Evolutionary conservation across 2,797 vertebrate genomes (phyloP), one percentile per base, ranked within the genome.

Genomic region (Melopsittacus undulatus): DNA sequence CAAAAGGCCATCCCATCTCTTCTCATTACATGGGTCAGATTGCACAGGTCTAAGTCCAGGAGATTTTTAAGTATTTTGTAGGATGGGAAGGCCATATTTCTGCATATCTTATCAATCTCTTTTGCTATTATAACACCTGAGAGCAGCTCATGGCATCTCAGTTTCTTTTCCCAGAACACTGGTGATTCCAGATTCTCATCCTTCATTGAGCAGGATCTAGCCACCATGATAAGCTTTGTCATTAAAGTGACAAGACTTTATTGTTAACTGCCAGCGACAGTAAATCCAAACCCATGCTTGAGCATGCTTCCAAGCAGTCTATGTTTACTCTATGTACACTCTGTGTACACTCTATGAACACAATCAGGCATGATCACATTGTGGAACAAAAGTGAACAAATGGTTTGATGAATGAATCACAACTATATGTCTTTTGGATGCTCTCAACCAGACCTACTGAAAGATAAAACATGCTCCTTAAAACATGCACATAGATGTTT

Each of bases 281-380:
- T 29, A 79, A 64, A 79, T 34, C 6, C 36, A 52, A 56, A n/a
- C 24, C 24, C 15, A 13, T 21, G 48, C 42, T 48, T 26, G 26
- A 46, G 45, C 32, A 7, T 0, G 1, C 34, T 29, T 23, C 30
- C 34, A 45, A 24, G 14, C 6, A 54, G 22, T 4, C 21, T 10
- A 13, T 3, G 13, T 21, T 30, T 1, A 5, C 32, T 4, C 15
- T 8, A 13, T 4, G 10, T 24, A 23, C 2, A 5, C 45, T 3
- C 21, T 10, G 9, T 3, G 13, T 21, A 30, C 1, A 5, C 32
- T 5, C 15, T 8, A 11, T 4, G 10, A 24, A 27, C 2, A 5
- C 32, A 34, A 32, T 2, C 2, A 7, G 40, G 4, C 1, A 0
- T 7, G 23, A 38, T 20, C 36, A 34, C 16, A 11, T 2, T 5